A percentile compares a stretch with the other conserved stretches of the same genome.
phyloP scores from a whole-genome alignment of 2,888 invertebrate genomes.

The Uloborus plumipes region DNA sequence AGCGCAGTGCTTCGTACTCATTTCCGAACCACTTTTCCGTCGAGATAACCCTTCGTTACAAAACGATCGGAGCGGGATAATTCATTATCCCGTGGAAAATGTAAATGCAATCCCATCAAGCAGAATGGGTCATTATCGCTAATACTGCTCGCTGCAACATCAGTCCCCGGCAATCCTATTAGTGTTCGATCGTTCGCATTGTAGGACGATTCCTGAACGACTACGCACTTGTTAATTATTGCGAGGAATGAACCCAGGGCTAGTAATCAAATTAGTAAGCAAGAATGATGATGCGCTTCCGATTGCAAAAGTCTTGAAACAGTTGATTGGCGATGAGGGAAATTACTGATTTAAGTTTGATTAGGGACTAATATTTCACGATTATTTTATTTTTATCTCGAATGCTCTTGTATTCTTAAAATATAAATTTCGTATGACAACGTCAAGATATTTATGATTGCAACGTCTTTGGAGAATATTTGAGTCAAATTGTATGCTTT shows the following conservation, averaged over 20 bases:
- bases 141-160: neutral
- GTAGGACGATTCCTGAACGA: constrained; percentile 5
- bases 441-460: no score
- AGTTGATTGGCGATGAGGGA: no score
- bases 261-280: constrained; percentile 31
- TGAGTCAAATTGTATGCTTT: no score
- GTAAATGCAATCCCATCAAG: constrained; percentile 22
- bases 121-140: constrained; percentile 46
- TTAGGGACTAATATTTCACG: no score
- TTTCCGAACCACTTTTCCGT: no score
- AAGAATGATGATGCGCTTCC: constrained; percentile 9
- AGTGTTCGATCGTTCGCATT: constrained; percentile 20
- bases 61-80: constrained; percentile 21
- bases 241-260: constrained; percentile 24
- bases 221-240: constrained; percentile 36
- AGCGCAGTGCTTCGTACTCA: no score
- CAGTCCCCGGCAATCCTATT: constrained; percentile 27
- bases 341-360: no score
- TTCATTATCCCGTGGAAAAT: constrained; percentile 40
- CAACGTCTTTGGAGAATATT: no score
- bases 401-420: no score
- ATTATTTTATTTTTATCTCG: no score
- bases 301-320: no score
- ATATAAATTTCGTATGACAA: no score
- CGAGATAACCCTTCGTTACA: neutral